Base-by-base conservation (phyloP, 2,888 invertebrate species). In the Cerastis leucographa region DNA sequence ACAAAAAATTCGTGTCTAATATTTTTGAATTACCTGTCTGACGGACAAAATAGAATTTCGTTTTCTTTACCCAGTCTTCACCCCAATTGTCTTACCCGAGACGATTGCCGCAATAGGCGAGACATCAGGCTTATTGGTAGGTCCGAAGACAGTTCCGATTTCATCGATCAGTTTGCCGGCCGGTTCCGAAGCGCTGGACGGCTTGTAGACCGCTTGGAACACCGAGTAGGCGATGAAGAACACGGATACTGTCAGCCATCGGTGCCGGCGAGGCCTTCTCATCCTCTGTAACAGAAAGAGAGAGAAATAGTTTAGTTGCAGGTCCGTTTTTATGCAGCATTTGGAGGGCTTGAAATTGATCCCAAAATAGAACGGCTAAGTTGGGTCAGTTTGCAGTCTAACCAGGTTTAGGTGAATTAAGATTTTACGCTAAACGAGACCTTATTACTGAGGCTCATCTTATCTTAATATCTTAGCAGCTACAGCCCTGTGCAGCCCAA, bases 221-320 rank as follows among this genome's bases (percentile, higher is more conserved):
- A 97, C 97, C 42, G 97, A 97, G 93, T 98, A 98, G 46, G 98
- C 97, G 74, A 98, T 96, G 93, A 98, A 97, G 91, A 98, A 97
- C 69, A 98, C 95, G 11, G 97, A 97, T 86, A 98, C 97, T 81
- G 97, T 97, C 91, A 98, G 95, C 94, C 97, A 97, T 88, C 98
- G 97, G 92, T 98, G 97, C 75, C 98, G 97, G 79, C 97, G 97
- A 70, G 97, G 97, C 89, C 97, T 95, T 88, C 96, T 95, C 97
- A 97, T 97, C 90, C 94, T 97, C 97, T 97, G 95, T 0, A 93
- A 94, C 42, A 25, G 14, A 74, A 65, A 62, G 40, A 73, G 14
- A 46, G 8, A 1, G 6, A n/a, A n/a, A 14, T 7, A n/a, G 25
- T 71, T 71, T 54, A 65, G 17, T 69, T 46, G 17, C 2, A 66